Conservation (phyloP, 1,140 invertebrate species). For the Drosophila nigromelanica region DNA sequence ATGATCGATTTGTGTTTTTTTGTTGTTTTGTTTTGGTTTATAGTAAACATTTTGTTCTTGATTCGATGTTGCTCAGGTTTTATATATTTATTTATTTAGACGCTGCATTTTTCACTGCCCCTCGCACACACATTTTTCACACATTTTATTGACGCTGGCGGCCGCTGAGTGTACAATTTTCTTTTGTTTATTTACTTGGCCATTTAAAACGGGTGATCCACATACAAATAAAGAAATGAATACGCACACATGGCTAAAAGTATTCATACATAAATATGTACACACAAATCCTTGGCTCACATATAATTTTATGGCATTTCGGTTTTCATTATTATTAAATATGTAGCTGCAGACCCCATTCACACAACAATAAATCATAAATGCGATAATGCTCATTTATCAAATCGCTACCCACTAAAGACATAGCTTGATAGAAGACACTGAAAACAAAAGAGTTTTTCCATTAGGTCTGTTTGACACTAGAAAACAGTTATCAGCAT, state of each 20-base stretch:
- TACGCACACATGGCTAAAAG: conserved; percentile 5
- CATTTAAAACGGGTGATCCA: conserved; percentile 65
- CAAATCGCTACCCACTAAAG: conserved; percentile 43
- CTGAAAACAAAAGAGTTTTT: conserved; percentile 11
- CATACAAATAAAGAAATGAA: conserved; percentile 52
- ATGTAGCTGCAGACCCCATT: conserved; percentile 61
- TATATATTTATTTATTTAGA: conserved; percentile 71
- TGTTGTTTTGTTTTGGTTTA: conserved; percentile 42
- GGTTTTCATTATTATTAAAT: conserved; percentile 64
- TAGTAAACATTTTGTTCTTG: conserved; percentile 53
- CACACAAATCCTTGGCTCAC: conserved; percentile 61
- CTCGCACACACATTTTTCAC: conserved; percentile 67
- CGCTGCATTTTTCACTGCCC: conserved; percentile 62
- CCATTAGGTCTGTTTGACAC: background rate
- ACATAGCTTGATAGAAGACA: conserved; percentile 13
- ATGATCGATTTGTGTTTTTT: conserved; percentile 71
- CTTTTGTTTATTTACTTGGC: conserved; percentile 81
- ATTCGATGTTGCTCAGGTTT: conserved; percentile 27
- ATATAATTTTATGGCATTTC: conserved; percentile 67
- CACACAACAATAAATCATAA: conserved; percentile 75
- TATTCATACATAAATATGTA: conserved; percentile 1
- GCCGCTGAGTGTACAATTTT: conserved; percentile 69
- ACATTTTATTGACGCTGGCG: conserved; percentile 73
- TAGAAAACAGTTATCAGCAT: too few species aligned
- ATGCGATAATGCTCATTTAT: conserved; percentile 71